These are phyloP conservation scores for Machimus atricapillus DNA, from an alignment of 2,888 invertebrate species.

Conservation along the genomic window DNA sequence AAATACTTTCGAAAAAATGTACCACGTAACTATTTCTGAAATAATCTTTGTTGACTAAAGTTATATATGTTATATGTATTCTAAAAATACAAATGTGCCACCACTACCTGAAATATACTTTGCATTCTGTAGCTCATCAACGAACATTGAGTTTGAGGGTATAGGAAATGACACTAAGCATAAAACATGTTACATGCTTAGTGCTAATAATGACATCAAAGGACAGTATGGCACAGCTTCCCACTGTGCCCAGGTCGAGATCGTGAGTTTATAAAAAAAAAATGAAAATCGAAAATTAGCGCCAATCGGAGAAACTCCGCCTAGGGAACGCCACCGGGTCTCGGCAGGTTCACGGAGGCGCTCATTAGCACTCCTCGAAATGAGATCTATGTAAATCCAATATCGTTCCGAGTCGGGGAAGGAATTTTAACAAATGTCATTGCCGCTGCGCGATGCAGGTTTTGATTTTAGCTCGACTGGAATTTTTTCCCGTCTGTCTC, in stretches of 20 bases:
- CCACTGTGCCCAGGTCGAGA: not conserved
- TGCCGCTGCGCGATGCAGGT: not conserved
- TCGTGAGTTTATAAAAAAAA: not conserved
- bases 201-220: not conserved
- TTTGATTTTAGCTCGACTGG: not conserved
- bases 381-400: constrained; percentile 30
- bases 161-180: no score
- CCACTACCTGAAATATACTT: no score
- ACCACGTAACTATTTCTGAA: no score
- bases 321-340: not conserved
- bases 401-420: constrained; percentile 3
- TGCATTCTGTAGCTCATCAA: no score
- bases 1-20: no score
- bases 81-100: no score
- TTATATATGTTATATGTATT: no score
- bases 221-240: not conserved
- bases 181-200: no score
- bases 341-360: not conserved
- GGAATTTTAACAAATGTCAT: constrained; percentile 37
- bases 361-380: constrained; percentile 34
- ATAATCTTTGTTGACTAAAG: no score
- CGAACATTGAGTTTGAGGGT: no score
- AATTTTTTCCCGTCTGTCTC: not conserved
- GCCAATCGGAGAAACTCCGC: not conserved
- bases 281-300: not conserved